phyloP scores from a whole-genome alignment of 2,797 vertebrate species.

The Diplodus sargus region DNA sequence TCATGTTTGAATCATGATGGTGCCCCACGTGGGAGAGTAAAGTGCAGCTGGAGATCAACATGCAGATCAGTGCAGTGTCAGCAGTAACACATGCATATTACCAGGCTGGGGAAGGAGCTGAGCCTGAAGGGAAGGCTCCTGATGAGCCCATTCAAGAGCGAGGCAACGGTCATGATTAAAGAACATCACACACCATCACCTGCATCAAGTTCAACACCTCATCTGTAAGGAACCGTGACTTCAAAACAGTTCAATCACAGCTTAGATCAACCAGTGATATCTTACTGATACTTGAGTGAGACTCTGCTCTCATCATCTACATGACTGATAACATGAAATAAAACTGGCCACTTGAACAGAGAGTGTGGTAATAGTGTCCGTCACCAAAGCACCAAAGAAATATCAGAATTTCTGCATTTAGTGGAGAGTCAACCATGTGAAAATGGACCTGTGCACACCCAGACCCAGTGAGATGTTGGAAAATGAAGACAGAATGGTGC shows the following conservation, averaged over 20 bases:
- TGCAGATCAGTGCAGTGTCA: background rate
- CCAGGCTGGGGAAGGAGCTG: background rate
- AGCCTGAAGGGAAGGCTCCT: background rate
- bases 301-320: background rate
- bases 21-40: background rate
- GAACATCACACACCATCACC: too few relatives aligned
- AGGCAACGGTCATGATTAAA: too few relatives aligned
- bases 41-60: background rate
- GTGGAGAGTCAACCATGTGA: background rate
- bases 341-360: background rate
- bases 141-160: too few relatives aligned
- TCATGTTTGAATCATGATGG: background rate
- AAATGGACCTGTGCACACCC: slow-evolving; percentile 14
- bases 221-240: background rate
- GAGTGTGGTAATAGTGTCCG: background rate
- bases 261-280: background rate
- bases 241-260: background rate
- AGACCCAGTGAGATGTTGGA: slow-evolving; percentile 2
- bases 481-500: slow-evolving; percentile 44
- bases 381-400: slow-evolving; percentile 3
- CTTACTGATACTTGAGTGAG: background rate
- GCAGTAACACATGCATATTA: background rate
- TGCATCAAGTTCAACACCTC: too few relatives aligned
- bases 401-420: slow-evolving; percentile 16
- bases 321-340: background rate